Conservation (phyloP, 2,113 vertebrate species). For the Thamnophis sirtalis region DNA sequence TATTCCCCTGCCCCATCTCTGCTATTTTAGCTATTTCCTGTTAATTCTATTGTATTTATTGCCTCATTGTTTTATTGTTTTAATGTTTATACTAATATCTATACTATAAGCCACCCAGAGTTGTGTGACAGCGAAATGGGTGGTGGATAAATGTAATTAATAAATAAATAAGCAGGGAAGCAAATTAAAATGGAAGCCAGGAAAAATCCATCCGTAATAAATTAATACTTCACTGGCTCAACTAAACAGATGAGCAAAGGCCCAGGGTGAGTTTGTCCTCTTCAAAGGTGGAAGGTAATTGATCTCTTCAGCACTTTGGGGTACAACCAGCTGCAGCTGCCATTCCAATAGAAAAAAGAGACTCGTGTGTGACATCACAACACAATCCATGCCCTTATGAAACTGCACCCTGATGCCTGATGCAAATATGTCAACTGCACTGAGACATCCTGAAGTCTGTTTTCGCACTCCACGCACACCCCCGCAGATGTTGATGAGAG, state of each 20-base stretch:
- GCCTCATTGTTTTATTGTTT: too few species aligned
- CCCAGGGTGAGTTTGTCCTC: background rate
- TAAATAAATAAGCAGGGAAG: background rate
- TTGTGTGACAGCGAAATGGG: too few species aligned
- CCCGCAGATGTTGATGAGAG: background rate
- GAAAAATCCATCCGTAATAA: background rate
- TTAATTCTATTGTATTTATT: too few species aligned
- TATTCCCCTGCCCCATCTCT: too few species aligned
- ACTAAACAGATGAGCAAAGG: background rate
- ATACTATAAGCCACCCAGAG: too few species aligned
- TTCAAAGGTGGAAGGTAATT: background rate
- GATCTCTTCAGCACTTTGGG: background rate
- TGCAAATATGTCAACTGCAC: background rate
- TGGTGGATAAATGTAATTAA: too few species aligned
- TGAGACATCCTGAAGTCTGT: background rate
- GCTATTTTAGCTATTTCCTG: too few species aligned
- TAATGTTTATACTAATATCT: too few species aligned
- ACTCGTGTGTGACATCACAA: background rate
- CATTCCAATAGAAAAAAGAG: background rate
- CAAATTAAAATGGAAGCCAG: background rate
- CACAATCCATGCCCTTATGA: background rate
- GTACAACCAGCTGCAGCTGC: background rate
- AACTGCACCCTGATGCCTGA: background rate
- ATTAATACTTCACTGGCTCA: background rate
- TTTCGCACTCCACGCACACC: background rate